These are phyloP conservation scores for Leucophenga maculata DNA, from an alignment of 2,888 invertebrate species.

Conservation along the genomic window DNA sequence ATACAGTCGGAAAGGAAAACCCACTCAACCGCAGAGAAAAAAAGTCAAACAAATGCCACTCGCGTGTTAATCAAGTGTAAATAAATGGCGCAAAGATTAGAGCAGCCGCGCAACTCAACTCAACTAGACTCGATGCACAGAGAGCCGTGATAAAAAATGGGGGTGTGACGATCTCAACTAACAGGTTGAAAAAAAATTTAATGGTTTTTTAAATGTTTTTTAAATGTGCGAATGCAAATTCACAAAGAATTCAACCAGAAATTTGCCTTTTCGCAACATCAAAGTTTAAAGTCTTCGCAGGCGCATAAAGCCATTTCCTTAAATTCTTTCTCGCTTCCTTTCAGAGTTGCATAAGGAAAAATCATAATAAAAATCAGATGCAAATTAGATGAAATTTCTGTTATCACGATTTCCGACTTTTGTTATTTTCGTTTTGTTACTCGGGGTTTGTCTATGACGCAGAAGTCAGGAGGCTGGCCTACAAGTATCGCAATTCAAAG, in stretches of 20 bases:
- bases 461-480: conserved; percentile 45
- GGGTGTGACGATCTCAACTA: conserved; percentile 51
- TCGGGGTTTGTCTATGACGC: background rate
- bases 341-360: conserved; percentile 1
- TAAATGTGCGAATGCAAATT: conserved; percentile 57
- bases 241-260: background rate
- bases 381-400: conserved; percentile 63
- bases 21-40: conserved; percentile 30
- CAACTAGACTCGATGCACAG: conserved; percentile 25
- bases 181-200: conserved; percentile 59
- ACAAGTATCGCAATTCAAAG: conserved; percentile 28
- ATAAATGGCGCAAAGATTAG: conserved; percentile 71
- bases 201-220: conserved; percentile 70
- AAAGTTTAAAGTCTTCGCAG: conserved; percentile 29
- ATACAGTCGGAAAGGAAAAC: conserved; percentile 35
- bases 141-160: conserved; percentile 35
- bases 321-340: conserved; percentile 45
- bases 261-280: conserved; percentile 32
- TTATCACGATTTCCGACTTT: conserved; percentile 55
- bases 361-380: conserved; percentile 53
- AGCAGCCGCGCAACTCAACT: conserved; percentile 48
- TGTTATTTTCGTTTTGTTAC: conserved; percentile 27
- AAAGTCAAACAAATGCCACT: conserved; percentile 69
- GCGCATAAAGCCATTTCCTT: conserved; percentile 43
- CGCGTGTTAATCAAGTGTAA: conserved; percentile 71